These are phyloP conservation scores for Entelurus aequoreus DNA, from an alignment of 2,113 vertebrate genomes.

Conservation along the genomic window DNA sequence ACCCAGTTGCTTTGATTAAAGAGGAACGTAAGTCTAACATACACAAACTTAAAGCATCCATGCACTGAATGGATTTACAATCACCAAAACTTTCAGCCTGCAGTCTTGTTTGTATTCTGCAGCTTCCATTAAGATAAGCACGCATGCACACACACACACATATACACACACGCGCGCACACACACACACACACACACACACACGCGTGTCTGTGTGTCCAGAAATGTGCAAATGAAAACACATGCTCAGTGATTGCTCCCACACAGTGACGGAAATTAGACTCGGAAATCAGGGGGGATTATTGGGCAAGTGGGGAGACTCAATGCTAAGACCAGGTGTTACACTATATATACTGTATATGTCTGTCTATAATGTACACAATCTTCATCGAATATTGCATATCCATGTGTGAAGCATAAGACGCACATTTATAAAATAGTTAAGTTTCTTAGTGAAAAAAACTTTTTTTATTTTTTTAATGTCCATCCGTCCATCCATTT, in stretches of 20 bases:
- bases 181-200: neutral
- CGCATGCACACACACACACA: neutral
- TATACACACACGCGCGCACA: neutral
- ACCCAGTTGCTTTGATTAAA: conserved; percentile 12
- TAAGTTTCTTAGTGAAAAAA: too few relatives aligned
- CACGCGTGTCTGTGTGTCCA: conserved; percentile 3
- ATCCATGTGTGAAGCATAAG: neutral
- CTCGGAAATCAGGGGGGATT: conserved; percentile 41
- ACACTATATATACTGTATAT: neutral
- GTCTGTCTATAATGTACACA: neutral
- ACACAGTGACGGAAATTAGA: conserved; percentile 46
- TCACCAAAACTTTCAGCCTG: conserved; percentile 6
- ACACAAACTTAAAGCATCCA: neutral
- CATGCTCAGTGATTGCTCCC: conserved; percentile 37
- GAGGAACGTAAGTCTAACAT: too few relatives aligned
- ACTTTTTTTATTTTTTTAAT: too few relatives aligned
- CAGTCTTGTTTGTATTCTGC: conserved; percentile 22
- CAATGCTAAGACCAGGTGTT: conserved; percentile 33
- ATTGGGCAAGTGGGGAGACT: conserved; percentile 29
- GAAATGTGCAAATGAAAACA: conserved; percentile 35
- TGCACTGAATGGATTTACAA: conserved; percentile 21
- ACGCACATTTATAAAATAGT: too few relatives aligned
- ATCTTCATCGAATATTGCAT: too few relatives aligned
- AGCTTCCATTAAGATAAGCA: conserved; percentile 28
- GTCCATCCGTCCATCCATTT: too few relatives aligned